Evolutionary conservation across 2,113 vertebrate species (phyloP).

Genomic region (Varanus salvator): DNA sequence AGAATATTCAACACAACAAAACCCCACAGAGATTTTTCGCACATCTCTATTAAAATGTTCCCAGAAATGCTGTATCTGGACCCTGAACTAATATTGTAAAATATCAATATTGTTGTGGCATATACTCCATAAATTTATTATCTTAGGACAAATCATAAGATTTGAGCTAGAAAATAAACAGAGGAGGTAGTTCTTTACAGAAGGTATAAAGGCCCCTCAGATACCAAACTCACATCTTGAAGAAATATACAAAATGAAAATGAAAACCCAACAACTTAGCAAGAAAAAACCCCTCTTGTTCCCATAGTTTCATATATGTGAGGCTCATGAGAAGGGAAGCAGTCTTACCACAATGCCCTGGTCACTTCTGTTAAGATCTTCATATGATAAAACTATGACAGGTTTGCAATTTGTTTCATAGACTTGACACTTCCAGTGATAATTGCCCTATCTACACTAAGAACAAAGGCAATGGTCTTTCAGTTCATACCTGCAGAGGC

Average conservation of each 20-base stretch:
- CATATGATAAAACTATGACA: slow-evolving; percentile 9
- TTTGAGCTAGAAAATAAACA: neutral
- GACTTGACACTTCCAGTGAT: slow-evolving; percentile 26
- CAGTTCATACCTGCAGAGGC: slow-evolving; percentile 43
- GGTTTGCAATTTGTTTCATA: slow-evolving; percentile 44
- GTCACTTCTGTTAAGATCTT: neutral
- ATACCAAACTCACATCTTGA: neutral
- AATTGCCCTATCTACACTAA: slow-evolving; percentile 45
- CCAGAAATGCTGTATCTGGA: neutral
- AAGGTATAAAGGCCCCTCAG: neutral
- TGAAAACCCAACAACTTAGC: too few species aligned
- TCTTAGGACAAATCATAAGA: neutral
- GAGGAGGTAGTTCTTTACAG: neutral
- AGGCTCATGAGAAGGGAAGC: neutral
- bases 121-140: neutral
- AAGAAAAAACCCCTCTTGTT: neutral
- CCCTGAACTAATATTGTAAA: neutral
- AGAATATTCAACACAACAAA: neutral
- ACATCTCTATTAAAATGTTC: neutral
- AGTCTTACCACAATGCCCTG: neutral
- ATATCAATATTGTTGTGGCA: neutral
- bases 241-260: neutral
- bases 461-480: slow-evolving; percentile 49
- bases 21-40: neutral
- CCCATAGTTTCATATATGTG: neutral